Percentiles rank a stretch among this genome's conserved stretches.
Conservation (phyloP, 2,888 invertebrate species). For the Sphaeridia pumilis region DNA sequence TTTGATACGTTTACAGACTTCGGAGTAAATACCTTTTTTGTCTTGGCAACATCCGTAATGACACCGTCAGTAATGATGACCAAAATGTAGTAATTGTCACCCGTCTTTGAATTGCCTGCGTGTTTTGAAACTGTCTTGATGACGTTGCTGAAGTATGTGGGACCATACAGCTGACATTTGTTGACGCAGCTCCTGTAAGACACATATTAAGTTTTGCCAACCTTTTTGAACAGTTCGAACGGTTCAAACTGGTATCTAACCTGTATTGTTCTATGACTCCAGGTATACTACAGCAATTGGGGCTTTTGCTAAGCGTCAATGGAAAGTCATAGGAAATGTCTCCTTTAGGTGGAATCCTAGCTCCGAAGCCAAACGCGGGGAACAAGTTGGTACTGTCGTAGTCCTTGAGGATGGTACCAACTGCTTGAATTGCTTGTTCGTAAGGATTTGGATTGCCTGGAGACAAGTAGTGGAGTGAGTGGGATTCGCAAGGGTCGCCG, state of each 20-base stretch:
- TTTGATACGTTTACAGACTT: not conserved
- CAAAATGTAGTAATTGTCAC: conserved; percentile 44
- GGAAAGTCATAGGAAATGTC: conserved; percentile 44
- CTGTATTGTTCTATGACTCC: conserved; percentile 43
- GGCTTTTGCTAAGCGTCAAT: conserved; percentile 39
- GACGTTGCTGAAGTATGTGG: conserved; percentile 48
- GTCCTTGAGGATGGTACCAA: conserved; percentile 43
- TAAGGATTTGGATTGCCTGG: conserved; percentile 39
- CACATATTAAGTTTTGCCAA: not conserved
- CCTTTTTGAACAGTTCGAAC: not conserved
- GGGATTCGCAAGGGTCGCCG: conserved; percentile 30
- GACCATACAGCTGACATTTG: conserved; percentile 44
- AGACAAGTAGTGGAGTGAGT: conserved; percentile 31
- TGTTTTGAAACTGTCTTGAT: conserved; percentile 41
- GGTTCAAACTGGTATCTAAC: conserved; percentile 8
- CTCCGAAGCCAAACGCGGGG: conserved; percentile 43
- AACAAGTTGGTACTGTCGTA: conserved; percentile 45
- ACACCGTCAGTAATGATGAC: conserved; percentile 48
- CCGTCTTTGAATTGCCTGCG: too few species aligned
- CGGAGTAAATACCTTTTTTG: conserved; percentile 40
- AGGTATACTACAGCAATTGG: conserved; percentile 41
- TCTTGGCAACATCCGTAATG: conserved; percentile 48
- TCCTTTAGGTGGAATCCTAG: conserved; percentile 43
- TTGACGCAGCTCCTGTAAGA: conserved; percentile 29
- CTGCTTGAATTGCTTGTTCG: conserved; percentile 40